Evolutionary conservation across 2,113 vertebrate genomes (phyloP), one percentile per base, ranked within the genome.

Genomic region (Paedocypris sp.): DNA sequence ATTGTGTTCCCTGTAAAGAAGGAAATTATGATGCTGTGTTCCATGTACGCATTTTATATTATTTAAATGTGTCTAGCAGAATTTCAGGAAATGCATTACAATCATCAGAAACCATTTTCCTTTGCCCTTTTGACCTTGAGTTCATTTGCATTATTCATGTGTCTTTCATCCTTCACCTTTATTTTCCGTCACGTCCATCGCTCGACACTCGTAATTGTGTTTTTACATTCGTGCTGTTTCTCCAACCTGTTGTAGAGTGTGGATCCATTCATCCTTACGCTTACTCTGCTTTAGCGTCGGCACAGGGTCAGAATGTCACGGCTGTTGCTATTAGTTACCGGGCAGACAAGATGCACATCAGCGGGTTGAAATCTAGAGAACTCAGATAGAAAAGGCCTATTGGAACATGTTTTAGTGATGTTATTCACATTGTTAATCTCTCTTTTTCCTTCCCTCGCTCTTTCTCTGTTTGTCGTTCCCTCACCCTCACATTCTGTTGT

Each of bases 311-410:
- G 11, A 59, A 62, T 58, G 54, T 64, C 71, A 64, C 2, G 22
- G 59, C 13, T 60, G 64, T 64, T 68, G 60, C 53, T 32, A 59
- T 48, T 64, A 39, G 58, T 62, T 42, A 71, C 58, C n/a, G 38
- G 52, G 18, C 58, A 57, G 18, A 12, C 41, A 28, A 42, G 32
- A 3, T 15, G 19, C 18, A 51, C 41, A 29, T 33, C 9, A 36
- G 33, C 22, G 29, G 29, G 25, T 43, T 58, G 39, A 31, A 57
- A 43, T 29, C 23, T 10, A 20, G 25, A 9, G 6, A 57, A 8
- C 16, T 45, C 16, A 39, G 9, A 54, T 8, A 18, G 2, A 25
- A 41, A 56, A 28, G n/a, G 13, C 16, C n/a, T 18, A 15, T n/a
- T n/a, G n/a, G n/a, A n/a, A n/a, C n/a, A n/a, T 10, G 4, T 10